Evolutionary conservation across 2,888 invertebrate species (phyloP), one percentile per base, ranked within the genome.

Genomic region (Drosophila meridionalis): DNA sequence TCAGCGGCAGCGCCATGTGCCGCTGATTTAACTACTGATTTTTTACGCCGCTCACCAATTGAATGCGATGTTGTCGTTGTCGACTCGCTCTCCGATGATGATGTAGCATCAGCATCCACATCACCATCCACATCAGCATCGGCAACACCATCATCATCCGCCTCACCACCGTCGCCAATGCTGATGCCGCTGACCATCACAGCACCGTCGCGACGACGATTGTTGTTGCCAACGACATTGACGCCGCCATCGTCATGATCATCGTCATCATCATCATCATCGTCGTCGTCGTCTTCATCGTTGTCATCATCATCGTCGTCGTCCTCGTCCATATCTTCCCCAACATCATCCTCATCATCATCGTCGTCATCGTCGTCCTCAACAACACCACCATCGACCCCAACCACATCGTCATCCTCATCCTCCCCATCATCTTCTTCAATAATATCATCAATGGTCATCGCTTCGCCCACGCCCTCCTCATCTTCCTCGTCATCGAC

Each of bases 11-110:
- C 75, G 65, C 69, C 76, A 67, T 63, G 69, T 66, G 63, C 71
- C 59, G 60, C 67, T 55, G 82, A 79, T 53, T 69, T 73, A 66
- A 43, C 80, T 77, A 71, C 64, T 63, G 61, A 50, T 70, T 62
- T 85, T 73, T 76, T 87, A 64, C 87, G 86, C 76, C 77, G 77
- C 79, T 87, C 87, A 83, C 87, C 88, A 76, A 81, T 83, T 81
- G 84, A 84, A 57, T 68, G 76, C 48, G 80, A 82, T 79, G 79
- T 75, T 55, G 85, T 78, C 60, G 87, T 76, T 47, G 83, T 77
- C 52, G 83, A 82, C 32, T 89, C 84, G 40, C 79, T 80, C 43
- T 73, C 83, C 7, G 83, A 84, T 9, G 86, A 77, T 53, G 83
- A 83, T 48, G 82, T 58, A 28, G 28, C 47, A 40, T 11, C 42